Conservation (phyloP, 2,113 vertebrate genomes). For the Porphyrio hochstetteri region DNA sequence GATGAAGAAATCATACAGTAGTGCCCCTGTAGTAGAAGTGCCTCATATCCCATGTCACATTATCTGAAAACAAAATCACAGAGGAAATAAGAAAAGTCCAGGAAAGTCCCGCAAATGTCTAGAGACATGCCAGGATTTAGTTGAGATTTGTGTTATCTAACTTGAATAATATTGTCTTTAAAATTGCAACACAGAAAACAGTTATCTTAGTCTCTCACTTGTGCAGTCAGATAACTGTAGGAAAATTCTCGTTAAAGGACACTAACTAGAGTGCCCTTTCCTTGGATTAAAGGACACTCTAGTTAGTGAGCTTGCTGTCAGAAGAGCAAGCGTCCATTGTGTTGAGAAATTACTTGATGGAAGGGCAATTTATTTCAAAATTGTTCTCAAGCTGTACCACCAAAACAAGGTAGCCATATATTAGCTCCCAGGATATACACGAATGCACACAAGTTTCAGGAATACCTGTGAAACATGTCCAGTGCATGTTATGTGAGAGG, state of each 20-base stretch:
- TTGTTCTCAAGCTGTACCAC: neutral
- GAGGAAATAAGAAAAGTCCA: neutral
- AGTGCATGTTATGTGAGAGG: neutral
- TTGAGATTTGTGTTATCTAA: neutral
- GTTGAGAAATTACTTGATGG: neutral
- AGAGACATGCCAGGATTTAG: neutral
- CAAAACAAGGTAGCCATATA: neutral
- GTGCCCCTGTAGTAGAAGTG: neutral
- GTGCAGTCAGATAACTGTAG: neutral
- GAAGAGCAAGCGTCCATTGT: neutral
- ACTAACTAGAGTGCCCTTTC: neutral
- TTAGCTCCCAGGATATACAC: neutral
- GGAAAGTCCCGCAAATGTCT: neutral
- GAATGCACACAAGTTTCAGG: neutral
- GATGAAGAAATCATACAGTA: neutral
- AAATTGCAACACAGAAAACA: neutral
- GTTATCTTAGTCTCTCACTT: neutral
- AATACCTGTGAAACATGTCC: neutral
- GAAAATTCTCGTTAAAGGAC: neutral
- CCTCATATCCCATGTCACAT: neutral
- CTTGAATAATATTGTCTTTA: neutral
- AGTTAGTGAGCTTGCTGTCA: neutral
- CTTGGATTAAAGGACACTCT: no score
- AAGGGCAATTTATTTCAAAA: neutral
- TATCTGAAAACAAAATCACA: neutral